Percentiles rank a stretch among this genome's conserved stretches.
Conservation (phyloP, 1,140 invertebrate genomes). For the Paralvinella palmiformis region DNA sequence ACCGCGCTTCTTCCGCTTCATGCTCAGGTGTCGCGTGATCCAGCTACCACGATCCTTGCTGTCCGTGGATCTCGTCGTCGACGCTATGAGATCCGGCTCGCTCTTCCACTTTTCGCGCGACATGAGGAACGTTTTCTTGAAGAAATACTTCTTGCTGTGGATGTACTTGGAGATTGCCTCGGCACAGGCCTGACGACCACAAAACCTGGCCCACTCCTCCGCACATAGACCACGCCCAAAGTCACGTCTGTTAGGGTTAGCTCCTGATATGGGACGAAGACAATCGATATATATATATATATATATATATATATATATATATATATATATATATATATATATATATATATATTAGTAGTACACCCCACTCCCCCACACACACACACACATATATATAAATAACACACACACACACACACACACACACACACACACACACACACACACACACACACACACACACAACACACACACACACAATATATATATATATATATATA, state of each 20-base stretch:
- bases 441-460: too few relatives aligned
- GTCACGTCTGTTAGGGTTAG: constrained; percentile 60
- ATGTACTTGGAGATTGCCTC: constrained; percentile 21
- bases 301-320: too few relatives aligned
- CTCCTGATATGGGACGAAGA: too few relatives aligned
- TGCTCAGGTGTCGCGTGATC: constrained; percentile 17
- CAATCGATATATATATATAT: too few relatives aligned
- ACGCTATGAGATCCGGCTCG: constrained; percentile 16
- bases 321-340: too few relatives aligned
- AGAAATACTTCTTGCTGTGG: constrained; percentile 19
- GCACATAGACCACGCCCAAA: constrained; percentile 64
- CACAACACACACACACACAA: too few relatives aligned
- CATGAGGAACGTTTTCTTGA: constrained; percentile 20
- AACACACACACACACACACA: too few relatives aligned
- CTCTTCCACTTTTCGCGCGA: constrained; percentile 21
- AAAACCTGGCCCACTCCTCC: constrained; percentile 73
- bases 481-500: too few relatives aligned
- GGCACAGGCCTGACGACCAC: constrained; percentile 53
- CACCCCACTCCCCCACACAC: too few relatives aligned
- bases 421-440: too few relatives aligned
- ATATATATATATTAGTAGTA: too few relatives aligned
- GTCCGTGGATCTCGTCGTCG: not conserved
- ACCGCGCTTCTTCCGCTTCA: constrained; percentile 15
- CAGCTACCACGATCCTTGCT: constrained; percentile 11
- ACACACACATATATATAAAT: too few relatives aligned